A percentile compares a stretch with the other conserved stretches of the same genome.
phyloP scores from a whole-genome alignment of 2,113 vertebrate species.

The Petrocephalus zakoni region DNA sequence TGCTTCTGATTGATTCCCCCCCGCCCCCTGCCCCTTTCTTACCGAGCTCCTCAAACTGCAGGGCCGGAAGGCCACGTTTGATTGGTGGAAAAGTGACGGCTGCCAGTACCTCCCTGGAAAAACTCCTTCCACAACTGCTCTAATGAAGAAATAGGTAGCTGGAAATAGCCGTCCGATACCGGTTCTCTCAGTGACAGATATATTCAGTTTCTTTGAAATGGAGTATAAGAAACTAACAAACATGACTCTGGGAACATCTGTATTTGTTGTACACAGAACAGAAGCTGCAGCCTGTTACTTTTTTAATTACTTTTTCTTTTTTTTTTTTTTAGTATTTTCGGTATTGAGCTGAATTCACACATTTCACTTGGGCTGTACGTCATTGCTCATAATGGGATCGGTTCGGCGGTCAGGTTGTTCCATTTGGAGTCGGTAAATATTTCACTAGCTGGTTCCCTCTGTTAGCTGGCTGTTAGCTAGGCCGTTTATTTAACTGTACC shows the following conservation, averaged over 20 bases:
- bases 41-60: constrained; percentile 35
- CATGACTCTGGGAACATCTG: not conserved
- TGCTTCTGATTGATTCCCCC: constrained; percentile 64
- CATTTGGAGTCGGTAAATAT: not conserved
- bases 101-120: not conserved
- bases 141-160: constrained; percentile 17
- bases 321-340: not conserved
- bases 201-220: not conserved
- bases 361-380: not conserved
- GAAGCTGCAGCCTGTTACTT: not conserved
- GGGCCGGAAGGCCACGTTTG: constrained; percentile 16
- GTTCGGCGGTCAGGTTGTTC: not conserved
- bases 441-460: not conserved
- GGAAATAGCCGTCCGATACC: not conserved
- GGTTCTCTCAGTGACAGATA: not conserved
- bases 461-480: not conserved
- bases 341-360: not conserved
- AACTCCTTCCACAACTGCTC: not conserved
- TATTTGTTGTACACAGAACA: not conserved
- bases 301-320: not conserved
- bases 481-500: not conserved
- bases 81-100: not conserved
- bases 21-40: constrained; percentile 25
- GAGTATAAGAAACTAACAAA: constrained; percentile 12
- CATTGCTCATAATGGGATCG: not conserved